Evolutionary conservation across 2,888 invertebrate species (phyloP), one percentile per base, ranked within the genome.

Genomic region (Xestia c-nigrum): DNA sequence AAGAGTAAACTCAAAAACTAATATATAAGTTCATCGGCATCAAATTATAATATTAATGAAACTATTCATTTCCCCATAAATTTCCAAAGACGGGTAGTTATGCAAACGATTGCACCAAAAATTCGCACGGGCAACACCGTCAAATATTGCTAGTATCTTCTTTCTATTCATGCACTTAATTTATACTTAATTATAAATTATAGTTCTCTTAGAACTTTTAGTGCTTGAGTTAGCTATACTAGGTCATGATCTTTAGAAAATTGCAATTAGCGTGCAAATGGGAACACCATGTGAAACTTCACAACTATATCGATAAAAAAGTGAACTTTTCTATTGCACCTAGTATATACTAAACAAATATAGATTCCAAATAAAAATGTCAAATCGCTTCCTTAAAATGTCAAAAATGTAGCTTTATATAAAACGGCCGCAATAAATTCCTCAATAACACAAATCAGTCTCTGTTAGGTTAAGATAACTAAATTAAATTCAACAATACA

Each of bases 21-120:
- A 12, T 21, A 40, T 12, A 40, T 43, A 43, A 14, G 9, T 5
- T n/a, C 14, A 64, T 43, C 43, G 31, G 3, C 5, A 61, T 9
- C 4, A 24, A 21, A 57, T 24, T 21, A 40, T 19, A 40, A 24
- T 19, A 69, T 64, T 10, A 63, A 47, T 73, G 7, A 67, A 57
- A 67, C 1, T 55, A 38, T 65, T 12, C 7, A 46, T 55, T 55
- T 9, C 12, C 16, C 3, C 9, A 55, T 59, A 7, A 6, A 57
- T 71, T 64, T 55, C 24, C 63, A 31, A 31, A 47, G 19, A 67
- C 16, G n/a, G 12, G 50, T 6, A 0, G 16, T 73, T 78, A 65
- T 57, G 72, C 67, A 75, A 77, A 84, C 5, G 1, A 71, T 80
- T 76, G 66, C 80, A 12, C 31, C 38, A n/a, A 66, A 64, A 78